Percentiles rank a stretch among this genome's conserved stretches.
These are phyloP conservation scores for Cryptops parisi DNA, from an alignment of 2,888 invertebrate species.

Conservation along the genomic window DNA sequence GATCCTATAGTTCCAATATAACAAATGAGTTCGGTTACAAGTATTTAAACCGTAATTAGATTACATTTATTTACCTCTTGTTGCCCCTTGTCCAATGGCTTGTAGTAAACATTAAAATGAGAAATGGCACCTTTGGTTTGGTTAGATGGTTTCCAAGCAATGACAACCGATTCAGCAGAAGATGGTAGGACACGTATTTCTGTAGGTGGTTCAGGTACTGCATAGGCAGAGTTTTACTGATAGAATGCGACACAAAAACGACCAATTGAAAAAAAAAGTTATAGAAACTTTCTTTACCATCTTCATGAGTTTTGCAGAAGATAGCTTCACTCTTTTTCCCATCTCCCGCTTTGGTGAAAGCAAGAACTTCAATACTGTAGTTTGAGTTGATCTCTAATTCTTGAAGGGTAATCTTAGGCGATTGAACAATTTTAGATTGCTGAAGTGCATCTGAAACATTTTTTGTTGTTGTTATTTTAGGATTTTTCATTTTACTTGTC, in stretches of 20 bases:
- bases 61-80: no score
- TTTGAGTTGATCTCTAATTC: constrained; percentile 28
- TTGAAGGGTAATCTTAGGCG: constrained; percentile 2
- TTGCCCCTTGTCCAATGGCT: constrained; percentile 1
- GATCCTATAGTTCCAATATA: no score
- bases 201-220: constrained; percentile 1
- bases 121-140: background rate
- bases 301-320: no score
- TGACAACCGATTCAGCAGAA: constrained; percentile 1
- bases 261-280: no score
- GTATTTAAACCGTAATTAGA: no score
- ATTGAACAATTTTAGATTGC: background rate
- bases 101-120: constrained; percentile 1
- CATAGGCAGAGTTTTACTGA: background rate
- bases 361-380: no score
- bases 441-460: background rate
- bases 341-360: constrained; percentile 32
- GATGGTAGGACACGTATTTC: background rate
- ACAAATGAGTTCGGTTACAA: no score
- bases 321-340: constrained; percentile 29
- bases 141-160: constrained; percentile 2
- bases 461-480: background rate
- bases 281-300: constrained; percentile 28
- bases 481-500: no score
- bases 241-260: no score